A percentile compares a stretch with the other conserved stretches of the same genome.
Conservation (phyloP, 2,113 vertebrate genomes). For the Hylia prasina region DNA sequence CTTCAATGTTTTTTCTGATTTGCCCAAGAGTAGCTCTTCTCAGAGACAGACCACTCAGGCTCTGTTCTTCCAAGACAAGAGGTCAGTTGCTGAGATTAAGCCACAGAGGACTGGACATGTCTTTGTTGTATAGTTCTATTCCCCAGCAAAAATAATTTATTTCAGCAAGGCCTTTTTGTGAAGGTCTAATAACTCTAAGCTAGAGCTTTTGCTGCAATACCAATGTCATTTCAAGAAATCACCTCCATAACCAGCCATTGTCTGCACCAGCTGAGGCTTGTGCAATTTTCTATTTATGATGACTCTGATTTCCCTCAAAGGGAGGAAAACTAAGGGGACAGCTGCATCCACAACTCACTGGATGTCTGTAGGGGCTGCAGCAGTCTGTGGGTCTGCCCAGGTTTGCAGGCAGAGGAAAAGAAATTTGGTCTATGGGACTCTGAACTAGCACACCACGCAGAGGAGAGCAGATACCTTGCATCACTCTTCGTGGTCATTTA, state of each 20-base stretch:
- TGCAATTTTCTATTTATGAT: not conserved
- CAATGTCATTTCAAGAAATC: not conserved
- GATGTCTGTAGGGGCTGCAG: not conserved
- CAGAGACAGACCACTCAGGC: not conserved
- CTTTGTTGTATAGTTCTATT: not conserved
- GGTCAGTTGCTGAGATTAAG: not conserved
- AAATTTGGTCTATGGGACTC: not conserved
- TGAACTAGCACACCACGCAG: rapidly evolving
- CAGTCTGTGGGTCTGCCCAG: not conserved
- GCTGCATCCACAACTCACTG: not conserved
- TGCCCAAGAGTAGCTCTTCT: not conserved
- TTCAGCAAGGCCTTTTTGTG: not conserved
- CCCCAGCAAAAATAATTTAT: not conserved
- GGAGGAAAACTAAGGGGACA: rapidly evolving
- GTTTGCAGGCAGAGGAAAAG: not conserved
- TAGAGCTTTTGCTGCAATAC: not conserved
- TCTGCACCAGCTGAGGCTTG: not conserved
- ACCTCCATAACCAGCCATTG: not conserved
- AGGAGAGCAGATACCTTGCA: not conserved
- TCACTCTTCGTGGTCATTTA: not conserved
- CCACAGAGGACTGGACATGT: not conserved
- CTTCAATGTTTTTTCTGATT: not conserved
- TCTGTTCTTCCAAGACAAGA: not conserved
- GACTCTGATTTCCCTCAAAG: not conserved
- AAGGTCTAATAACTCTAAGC: not conserved